A percentile compares a stretch with the other conserved stretches of the same genome.
Evolutionary conservation across 2,113 vertebrate genomes (phyloP).

Genomic region (Scartelaos histophorus): DNA sequence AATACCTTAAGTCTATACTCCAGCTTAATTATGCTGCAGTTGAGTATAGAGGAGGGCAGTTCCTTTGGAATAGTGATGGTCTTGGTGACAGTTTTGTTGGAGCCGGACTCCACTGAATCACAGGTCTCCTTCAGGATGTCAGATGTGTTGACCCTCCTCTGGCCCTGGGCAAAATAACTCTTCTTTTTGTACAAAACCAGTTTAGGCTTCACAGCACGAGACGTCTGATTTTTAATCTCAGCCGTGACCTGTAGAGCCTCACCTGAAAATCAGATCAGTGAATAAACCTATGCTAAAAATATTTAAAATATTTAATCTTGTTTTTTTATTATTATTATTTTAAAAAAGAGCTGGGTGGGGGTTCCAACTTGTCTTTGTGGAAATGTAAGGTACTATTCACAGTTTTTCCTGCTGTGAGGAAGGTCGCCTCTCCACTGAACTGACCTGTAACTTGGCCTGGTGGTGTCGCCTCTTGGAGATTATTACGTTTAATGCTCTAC

Average conservation of each 20-base stretch:
- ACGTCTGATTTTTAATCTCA: slow-evolving; percentile 54
- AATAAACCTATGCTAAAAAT: neutral
- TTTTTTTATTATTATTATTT: no score
- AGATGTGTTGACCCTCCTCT: neutral
- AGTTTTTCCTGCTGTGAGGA: no score
- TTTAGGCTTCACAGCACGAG: slow-evolving; percentile 62
- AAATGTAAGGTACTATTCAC: no score
- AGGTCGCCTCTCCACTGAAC: no score
- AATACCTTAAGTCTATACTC: slow-evolving; percentile 70
- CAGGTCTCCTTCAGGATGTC: slow-evolving; percentile 51
- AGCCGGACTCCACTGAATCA: slow-evolving; percentile 20
- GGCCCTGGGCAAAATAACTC: slow-evolving; percentile 59
- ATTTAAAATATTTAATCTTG: no score
- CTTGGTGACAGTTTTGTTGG: slow-evolving; percentile 34
- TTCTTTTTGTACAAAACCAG: slow-evolving; percentile 54
- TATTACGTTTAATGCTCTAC: neutral
- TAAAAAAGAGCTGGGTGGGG: no score
- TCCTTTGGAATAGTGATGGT: slow-evolving; percentile 50
- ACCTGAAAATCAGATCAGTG: slow-evolving; percentile 29
- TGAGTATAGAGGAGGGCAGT: slow-evolving; percentile 58
- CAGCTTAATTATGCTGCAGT: slow-evolving; percentile 62
- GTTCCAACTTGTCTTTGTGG: no score
- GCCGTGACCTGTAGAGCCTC: slow-evolving; percentile 30
- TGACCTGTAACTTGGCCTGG: no score
- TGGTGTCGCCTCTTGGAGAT: neutral